Percentiles rank a stretch among this genome's conserved stretches.
phyloP scores from a whole-genome alignment of 2,113 vertebrate species.

The Aptenodytes patagonicus region DNA sequence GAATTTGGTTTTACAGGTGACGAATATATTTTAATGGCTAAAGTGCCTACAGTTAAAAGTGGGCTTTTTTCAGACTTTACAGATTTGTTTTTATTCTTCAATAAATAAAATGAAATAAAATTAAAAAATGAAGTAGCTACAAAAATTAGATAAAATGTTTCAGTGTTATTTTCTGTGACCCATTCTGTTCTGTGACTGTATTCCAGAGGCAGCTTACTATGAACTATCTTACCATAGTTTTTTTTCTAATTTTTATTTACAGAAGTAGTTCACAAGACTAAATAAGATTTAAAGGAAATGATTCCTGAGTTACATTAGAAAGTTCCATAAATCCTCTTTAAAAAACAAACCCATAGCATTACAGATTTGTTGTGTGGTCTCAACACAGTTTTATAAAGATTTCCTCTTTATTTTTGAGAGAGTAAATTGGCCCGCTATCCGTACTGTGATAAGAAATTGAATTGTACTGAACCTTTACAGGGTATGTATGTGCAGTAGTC shows the following conservation, averaged over 20 bases:
- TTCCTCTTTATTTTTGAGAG: background rate
- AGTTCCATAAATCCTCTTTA: slow-evolving; percentile 37
- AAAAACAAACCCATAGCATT: background rate
- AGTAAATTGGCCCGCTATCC: background rate
- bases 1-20: slow-evolving; percentile 29
- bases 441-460: background rate
- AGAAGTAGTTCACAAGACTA: slow-evolving; percentile 45
- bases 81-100: slow-evolving; percentile 26
- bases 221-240: background rate
- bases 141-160: slow-evolving; percentile 38
- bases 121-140: background rate
- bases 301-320: slow-evolving; percentile 21
- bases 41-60: slow-evolving; percentile 34
- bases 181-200: slow-evolving; percentile 22
- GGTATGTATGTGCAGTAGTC: background rate
- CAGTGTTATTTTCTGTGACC: slow-evolving; percentile 46
- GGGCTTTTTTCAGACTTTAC: background rate
- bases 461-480: background rate
- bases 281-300: slow-evolving; percentile 18
- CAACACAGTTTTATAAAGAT: background rate
- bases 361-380: background rate
- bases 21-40: slow-evolving; percentile 29
- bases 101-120: background rate
- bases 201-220: slow-evolving; percentile 27
- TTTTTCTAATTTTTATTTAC: slow-evolving; percentile 48